Base-by-base conservation (phyloP, 2,888 invertebrate species). In the Phaonia tiefii region DNA sequence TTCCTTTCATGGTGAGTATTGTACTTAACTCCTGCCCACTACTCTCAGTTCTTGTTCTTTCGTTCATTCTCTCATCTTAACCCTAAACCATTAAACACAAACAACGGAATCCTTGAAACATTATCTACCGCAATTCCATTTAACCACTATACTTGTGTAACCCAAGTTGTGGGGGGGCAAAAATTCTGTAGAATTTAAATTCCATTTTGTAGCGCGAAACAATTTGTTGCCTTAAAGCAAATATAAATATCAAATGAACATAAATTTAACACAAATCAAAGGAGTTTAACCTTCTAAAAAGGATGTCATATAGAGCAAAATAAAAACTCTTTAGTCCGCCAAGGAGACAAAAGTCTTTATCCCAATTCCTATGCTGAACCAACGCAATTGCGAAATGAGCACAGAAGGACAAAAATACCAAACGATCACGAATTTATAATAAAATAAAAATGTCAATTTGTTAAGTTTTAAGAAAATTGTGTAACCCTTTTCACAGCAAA, bases 361-460 rank as follows among this genome's bases (percentile, higher is more conserved):
- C 4, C 15, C 7, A 49, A 46, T 2, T 46, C 42, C n/a, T 15
- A 31, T 31, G 15, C 15, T n/a, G 17, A 46, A 42, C 10, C 1
- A 20, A 20, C 49, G 5, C n/a, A n/a, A n/a, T n/a, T n/a, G n/a
- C n/a, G n/a, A n/a, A n/a, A n/a, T n/a, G n/a, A 20, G 1, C 1
- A 10, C 49, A 20, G 10, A 20, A 17, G 17, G 13, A 49, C 44
- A 44, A 20, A 25, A 71, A 60, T 49, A 60, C 17, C 56, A 37
- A 49, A 20, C 15, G 44, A 58, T 49, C 39, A 39, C 25, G 56
- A 75, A 39, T 49, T 11, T 60, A 25, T 13, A 75, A 69, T 51
- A 60, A 69, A 75, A 69, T 69, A 67, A 69, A 54, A 69, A 60
- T 60, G 49, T 39, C 49, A 75, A 51, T 69, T 75, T 60, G 67